A percentile compares a stretch with the other conserved stretches of the same genome.
Evolutionary conservation across 2,888 invertebrate species (phyloP).

Genomic region (Bellardia bayeri): DNA sequence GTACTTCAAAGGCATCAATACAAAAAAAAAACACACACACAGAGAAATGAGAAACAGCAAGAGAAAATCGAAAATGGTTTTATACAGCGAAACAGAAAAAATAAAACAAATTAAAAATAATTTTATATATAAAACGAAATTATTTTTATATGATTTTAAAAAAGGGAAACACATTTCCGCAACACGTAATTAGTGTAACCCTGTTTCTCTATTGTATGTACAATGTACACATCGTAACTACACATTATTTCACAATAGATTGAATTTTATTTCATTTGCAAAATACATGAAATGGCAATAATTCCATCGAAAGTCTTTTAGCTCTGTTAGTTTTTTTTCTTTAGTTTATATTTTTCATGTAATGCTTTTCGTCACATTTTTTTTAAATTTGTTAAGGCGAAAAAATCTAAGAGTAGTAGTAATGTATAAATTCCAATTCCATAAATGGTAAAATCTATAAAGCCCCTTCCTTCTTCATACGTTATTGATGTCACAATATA

Average conservation of each 20-base stretch:
- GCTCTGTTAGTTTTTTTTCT: too few relatives aligned
- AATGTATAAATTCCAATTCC: too few relatives aligned
- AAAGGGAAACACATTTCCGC: not conserved
- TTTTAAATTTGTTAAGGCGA: too few relatives aligned
- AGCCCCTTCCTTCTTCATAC: too few relatives aligned
- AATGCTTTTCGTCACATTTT: too few relatives aligned
- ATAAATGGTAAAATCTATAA: too few relatives aligned
- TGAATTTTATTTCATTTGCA: not conserved
- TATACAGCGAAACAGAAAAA: not conserved
- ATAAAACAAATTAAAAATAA: constrained; percentile 46
- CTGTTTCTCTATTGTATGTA: not conserved
- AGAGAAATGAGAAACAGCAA: not conserved
- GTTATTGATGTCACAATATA: too few relatives aligned
- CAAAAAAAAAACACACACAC: constrained; percentile 23
- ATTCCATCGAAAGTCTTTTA: too few relatives aligned
- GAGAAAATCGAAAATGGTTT: constrained; percentile 20
- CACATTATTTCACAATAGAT: not conserved
- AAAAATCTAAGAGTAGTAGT: too few relatives aligned
- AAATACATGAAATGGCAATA: not conserved
- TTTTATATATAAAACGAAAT: constrained; percentile 4
- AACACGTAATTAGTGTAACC: not conserved
- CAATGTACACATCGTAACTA: too few relatives aligned
- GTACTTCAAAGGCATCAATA: constrained; percentile 71
- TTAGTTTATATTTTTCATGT: too few relatives aligned
- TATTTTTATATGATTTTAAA: not conserved